Evolutionary conservation across 2,888 invertebrate genomes (phyloP).

Genomic region (Ochropleura plecta): DNA sequence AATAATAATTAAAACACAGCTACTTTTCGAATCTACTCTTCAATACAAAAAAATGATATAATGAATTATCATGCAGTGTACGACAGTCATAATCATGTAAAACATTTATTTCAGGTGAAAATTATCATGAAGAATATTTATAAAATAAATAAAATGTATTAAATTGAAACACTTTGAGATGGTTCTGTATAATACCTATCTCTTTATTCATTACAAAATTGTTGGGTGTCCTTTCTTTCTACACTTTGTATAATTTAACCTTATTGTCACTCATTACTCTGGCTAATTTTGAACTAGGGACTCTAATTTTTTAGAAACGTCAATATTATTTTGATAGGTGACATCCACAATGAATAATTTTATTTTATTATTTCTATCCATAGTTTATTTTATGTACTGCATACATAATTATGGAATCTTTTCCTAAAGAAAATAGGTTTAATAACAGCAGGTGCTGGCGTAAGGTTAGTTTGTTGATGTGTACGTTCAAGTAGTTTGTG

Average conservation of each 20-base stretch:
- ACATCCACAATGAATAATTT: neutral
- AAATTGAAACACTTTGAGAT: too few species aligned
- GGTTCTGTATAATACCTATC: too few species aligned
- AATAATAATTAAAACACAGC: too few species aligned
- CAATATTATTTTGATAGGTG: conserved; percentile 2
- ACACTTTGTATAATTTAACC: neutral
- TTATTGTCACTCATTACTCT: neutral
- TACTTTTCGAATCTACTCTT: too few species aligned
- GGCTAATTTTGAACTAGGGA: neutral
- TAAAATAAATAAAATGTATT: too few species aligned
- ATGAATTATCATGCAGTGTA: too few species aligned
- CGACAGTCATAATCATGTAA: too few species aligned
- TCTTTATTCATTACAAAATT: neutral
- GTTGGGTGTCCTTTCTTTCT: too few species aligned
- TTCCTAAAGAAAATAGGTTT: neutral
- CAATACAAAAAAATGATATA: too few species aligned
- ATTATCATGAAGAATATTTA: too few species aligned
- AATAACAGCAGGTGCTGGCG: neutral
- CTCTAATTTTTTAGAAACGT: neutral
- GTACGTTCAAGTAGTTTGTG: neutral
- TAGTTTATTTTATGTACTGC: neutral
- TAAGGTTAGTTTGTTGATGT: neutral
- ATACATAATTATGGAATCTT: neutral
- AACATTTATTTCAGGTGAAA: too few species aligned
- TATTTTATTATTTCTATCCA: neutral